A percentile compares a stretch with the other conserved stretches of the same genome.
Conservation (phyloP, 2,888 invertebrate species). For the Aspidiotus rigidus region DNA sequence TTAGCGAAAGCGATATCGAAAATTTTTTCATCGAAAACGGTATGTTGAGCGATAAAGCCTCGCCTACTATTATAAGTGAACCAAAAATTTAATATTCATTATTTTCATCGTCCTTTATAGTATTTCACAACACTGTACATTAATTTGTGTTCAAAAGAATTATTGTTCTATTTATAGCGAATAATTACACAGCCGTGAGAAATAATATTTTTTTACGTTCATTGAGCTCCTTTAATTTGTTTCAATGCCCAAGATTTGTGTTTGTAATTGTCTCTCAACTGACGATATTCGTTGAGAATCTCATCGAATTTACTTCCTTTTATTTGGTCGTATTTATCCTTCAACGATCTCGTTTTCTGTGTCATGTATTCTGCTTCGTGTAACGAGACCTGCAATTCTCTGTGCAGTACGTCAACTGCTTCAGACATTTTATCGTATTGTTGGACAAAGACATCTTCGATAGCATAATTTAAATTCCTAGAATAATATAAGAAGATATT, state of each 20-base stretch:
- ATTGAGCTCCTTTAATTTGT: constrained; percentile 11
- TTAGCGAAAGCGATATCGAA: constrained; percentile 82
- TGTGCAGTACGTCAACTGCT: constrained; percentile 20
- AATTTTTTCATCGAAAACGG: constrained; percentile 79
- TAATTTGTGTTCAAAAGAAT: too few species aligned
- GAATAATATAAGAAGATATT: neutral
- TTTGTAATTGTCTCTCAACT: constrained; percentile 20
- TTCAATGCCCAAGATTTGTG: constrained; percentile 28
- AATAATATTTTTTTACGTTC: too few species aligned
- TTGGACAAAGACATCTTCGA: constrained; percentile 22
- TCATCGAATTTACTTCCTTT: constrained; percentile 22
- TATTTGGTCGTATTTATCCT: constrained; percentile 10
- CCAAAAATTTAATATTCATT: neutral
- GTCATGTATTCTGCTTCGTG: constrained; percentile 10
- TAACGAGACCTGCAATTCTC: constrained; percentile 4
- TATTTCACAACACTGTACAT: too few species aligned
- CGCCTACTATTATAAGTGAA: neutral
- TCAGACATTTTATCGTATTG: constrained; percentile 7
- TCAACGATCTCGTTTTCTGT: constrained; percentile 9
- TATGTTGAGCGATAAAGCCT: constrained; percentile 34
- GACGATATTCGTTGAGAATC: constrained; percentile 9
- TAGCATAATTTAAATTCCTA: constrained; percentile 20
- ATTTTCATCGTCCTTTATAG: neutral
- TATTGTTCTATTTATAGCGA: too few species aligned
- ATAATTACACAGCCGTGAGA: too few species aligned